Base-by-base conservation (phyloP, 2,113 vertebrate species). In the Eptesicus fuscus region DNA sequence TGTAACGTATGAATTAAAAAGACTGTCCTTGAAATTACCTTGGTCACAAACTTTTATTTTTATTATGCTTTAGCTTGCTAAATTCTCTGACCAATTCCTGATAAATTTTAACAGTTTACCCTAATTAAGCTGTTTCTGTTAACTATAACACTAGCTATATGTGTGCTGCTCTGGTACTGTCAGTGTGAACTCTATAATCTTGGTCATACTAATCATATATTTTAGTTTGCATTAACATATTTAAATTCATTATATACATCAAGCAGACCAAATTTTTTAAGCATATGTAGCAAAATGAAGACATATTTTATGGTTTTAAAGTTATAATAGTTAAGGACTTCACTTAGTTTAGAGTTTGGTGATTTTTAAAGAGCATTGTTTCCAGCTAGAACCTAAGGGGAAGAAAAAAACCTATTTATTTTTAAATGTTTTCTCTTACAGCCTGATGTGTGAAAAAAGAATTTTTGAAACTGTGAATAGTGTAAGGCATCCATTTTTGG, bases 401-500 rank as follows among this genome's bases (percentile, higher is more conserved):
- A 32, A 20, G 9, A 40, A 53, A 79, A n/a, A n/a, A 23, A 13
- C 11, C 28, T 74, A 0, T 70, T 93, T 22, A 94, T 86, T 90
- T 95, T 91, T 30, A n/a, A 96, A 88, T 96, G 73, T 74, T 88
- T 92, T 96, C 95, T 97, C 96, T 98, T 98, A 65, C 98, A 99
- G 99, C 97, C 98, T 99, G 93, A 99, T 99, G 99, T 99, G 99
- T 88, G 99, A 99, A 98, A 99, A 99, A 98, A 98, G 99, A 98
- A 99, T 99, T 97, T 99, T 99, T 97, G 99, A 99, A 98, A 99
- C 99, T 96, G 99, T 99, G 98, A 99, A 99, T 98, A 99, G 99
- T 76, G 99, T 99, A 88, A 99, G 99, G 80, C 99, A 99, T 97
- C 99, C 99, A 22, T 99, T 99, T 99, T 98, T 99, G 98, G 99